Percentiles rank a stretch among this genome's conserved stretches.
Conservation (phyloP, 2,113 vertebrate genomes). For the Chionodraco myersi region DNA sequence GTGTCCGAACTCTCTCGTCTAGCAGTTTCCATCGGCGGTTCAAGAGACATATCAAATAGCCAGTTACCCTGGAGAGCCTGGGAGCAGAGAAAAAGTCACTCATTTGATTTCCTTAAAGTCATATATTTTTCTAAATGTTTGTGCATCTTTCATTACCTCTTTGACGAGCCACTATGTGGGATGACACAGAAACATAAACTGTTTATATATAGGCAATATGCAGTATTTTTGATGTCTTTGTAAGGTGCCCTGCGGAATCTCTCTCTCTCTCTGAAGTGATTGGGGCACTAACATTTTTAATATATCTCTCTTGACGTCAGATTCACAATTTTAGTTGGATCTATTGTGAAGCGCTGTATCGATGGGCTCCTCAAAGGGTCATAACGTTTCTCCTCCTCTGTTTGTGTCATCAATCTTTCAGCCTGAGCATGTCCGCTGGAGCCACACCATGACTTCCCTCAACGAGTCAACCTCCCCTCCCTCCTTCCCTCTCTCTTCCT, state of each 20-base stretch:
- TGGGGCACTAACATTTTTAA: slow-evolving; percentile 5
- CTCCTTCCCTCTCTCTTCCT: slow-evolving; percentile 37
- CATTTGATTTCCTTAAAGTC: no score
- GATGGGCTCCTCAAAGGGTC: not conserved
- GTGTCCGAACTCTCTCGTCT: no score
- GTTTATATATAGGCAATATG: no score
- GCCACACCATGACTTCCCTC: slow-evolving; percentile 69
- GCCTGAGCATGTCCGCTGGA: slow-evolving; percentile 55
- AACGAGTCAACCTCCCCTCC: slow-evolving; percentile 61
- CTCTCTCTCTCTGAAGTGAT: not conserved
- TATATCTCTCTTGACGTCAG: not conserved
- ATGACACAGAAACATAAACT: no score
- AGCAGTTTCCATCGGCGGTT: no score
- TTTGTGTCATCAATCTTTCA: slow-evolving; percentile 54
- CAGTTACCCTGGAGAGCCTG: no score
- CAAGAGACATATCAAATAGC: no score
- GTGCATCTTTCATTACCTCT: no score
- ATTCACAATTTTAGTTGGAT: not conserved
- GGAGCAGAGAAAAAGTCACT: no score
- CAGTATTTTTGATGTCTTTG: not conserved
- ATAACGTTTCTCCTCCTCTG: slow-evolving; percentile 32
- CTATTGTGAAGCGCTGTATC: slow-evolving; percentile 12
- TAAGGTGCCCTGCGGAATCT: not conserved
- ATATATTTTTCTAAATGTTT: no score
- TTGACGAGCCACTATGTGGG: no score